Evolutionary conservation across 2,797 vertebrate species (phyloP).

Genomic region (Takifugu ocellatus): DNA sequence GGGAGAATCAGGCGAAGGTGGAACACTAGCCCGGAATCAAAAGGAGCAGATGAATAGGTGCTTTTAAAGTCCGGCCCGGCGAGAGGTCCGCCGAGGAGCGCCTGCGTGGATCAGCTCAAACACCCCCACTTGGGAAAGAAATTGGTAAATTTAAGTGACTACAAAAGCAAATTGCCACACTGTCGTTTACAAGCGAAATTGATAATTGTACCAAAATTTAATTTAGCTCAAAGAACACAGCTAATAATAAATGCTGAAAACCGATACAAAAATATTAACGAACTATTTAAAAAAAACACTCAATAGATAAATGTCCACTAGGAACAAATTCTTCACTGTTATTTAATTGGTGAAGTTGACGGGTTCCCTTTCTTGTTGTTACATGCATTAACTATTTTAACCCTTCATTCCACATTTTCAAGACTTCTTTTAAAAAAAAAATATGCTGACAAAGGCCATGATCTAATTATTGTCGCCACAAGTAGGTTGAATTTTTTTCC

Average conservation of each 20-base stretch:
- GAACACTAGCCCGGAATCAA: constrained; percentile 25
- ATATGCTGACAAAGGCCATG: too few species aligned
- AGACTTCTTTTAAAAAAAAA: too few species aligned
- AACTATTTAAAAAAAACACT: too few species aligned
- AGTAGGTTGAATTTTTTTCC: constrained; percentile 23
- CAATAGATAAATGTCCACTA: constrained; percentile 7
- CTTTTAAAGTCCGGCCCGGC: constrained; percentile 18
- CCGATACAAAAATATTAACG: too few species aligned
- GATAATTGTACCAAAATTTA: background rate
- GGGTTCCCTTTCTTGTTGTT: constrained; percentile 26
- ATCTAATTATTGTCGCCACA: too few species aligned
- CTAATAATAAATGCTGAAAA: too few species aligned
- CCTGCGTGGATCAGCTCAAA: background rate
- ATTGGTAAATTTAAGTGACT: constrained; percentile 28
- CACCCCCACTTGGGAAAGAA: constrained; percentile 23
- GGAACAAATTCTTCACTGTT: constrained; percentile 21
- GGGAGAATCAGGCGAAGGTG: constrained; percentile 22
- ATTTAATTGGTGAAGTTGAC: constrained; percentile 57
- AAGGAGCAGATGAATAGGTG: constrained; percentile 30
- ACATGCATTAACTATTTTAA: background rate
- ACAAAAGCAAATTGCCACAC: constrained; percentile 3
- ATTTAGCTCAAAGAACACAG: background rate
- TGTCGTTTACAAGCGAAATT: constrained; percentile 3
- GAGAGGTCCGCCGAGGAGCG: constrained; percentile 18
- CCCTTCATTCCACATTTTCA: too few species aligned